These are phyloP conservation scores for Falco punctatus DNA, from an alignment of 2,113 vertebrate species.

Conservation along the genomic window DNA sequence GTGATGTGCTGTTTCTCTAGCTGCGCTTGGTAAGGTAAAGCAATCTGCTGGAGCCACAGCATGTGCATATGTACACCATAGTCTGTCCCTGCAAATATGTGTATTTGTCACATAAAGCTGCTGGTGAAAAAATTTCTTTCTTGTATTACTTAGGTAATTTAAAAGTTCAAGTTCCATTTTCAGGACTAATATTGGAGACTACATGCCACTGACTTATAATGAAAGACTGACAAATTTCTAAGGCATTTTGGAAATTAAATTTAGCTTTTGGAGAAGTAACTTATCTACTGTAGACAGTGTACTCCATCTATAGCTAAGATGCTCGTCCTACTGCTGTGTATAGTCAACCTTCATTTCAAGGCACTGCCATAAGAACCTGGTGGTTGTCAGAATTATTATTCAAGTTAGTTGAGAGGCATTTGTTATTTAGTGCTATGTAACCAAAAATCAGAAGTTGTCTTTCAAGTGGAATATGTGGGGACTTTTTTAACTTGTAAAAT, in stretches of 20 bases:
- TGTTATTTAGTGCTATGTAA: neutral
- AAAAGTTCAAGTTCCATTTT: neutral
- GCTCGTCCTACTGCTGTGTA: neutral
- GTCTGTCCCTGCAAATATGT: neutral
- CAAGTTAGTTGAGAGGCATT: neutral
- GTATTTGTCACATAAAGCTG: neutral
- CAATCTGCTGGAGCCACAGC: neutral
- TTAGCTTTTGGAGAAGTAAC: neutral
- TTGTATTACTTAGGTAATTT: neutral
- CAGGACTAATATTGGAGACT: neutral
- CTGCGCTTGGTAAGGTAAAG: neutral
- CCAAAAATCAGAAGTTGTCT: slow-evolving; percentile 7
- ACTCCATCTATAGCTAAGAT: neutral
- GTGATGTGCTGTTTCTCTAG: neutral
- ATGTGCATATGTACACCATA: neutral
- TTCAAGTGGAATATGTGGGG: neutral
- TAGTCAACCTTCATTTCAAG: neutral
- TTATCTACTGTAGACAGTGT: neutral
- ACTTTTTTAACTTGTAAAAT: neutral
- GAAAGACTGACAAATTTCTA: neutral
- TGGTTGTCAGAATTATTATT: neutral
- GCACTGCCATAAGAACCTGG: neutral
- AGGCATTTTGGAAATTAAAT: neutral
- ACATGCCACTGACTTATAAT: neutral
- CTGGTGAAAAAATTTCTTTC: neutral